Evolutionary conservation across 2,113 vertebrate species (phyloP), one percentile per base, ranked within the genome.

Genomic region (Micronycteris hirsuta): DNA sequence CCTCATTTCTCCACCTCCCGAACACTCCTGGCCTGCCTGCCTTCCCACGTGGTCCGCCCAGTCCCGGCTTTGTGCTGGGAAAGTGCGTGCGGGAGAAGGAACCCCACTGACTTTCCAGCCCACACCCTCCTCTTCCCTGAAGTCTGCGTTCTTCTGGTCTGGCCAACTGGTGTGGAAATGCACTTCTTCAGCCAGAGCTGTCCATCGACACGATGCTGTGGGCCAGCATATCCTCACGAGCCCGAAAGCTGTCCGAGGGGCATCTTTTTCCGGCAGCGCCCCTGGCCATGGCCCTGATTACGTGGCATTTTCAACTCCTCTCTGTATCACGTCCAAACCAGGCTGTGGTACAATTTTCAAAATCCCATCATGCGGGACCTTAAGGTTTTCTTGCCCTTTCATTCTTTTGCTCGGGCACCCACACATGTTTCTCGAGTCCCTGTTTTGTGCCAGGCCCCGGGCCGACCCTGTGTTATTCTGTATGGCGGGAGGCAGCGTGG

Each of bases 401-500:
- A 0, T 63, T 26, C 20, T 45, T 49, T 45, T 22, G 19, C 54
- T 41, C 13, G 4, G 24, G 36, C 36, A 28, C 15, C 24, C 15
- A 24, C 7, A 0, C 0, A 26, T 74, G 41, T 28, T 36, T 5
- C 1, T 5, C 12, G 16, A 28, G 77, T n/a, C 56, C 56, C 78
- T 31, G 47, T 36, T 76, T n/a, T 5, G 86, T 31, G 47, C 58
- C 17, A 4, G 56, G 58, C 1, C 0, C 36, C 8, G 12, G 31
- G 65, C 33, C 16, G 67, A 13, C 41, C 61, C 77, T 7, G 15
- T 12, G n/a, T n/a, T 22, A 7, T 16, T 2, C 4, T 20, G 17
- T 11, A 0, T 7, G 13, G 58, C 17, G 17, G 0, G 3, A 20
- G 2, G 41, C 20, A 4, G 56, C 8, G 12, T 4, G 67, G 56